Evolutionary conservation across 2,113 vertebrate genomes (phyloP).

Genomic region (Riparia riparia): DNA sequence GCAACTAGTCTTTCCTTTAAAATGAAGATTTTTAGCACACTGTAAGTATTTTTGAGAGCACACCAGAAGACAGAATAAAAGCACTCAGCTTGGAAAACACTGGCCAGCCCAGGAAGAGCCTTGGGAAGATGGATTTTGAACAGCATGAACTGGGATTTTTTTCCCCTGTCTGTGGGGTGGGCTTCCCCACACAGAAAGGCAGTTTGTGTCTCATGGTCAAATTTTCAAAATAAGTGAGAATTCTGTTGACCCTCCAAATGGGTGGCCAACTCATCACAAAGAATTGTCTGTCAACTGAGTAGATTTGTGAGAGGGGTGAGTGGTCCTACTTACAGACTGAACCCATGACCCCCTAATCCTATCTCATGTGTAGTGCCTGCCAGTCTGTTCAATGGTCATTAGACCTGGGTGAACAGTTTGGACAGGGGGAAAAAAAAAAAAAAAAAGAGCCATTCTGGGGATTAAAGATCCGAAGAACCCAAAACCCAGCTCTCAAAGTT

Average conservation of each 20-base stretch:
- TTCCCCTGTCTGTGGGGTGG: neutral
- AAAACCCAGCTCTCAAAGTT: neutral
- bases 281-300: constrained; percentile 65
- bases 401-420: constrained; percentile 63
- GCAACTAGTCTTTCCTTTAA: neutral
- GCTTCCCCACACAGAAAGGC: neutral
- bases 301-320: constrained; percentile 71
- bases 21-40: neutral
- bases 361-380: constrained; percentile 61
- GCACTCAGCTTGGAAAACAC: neutral
- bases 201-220: constrained; percentile 57
- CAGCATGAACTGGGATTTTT: neutral
- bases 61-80: neutral
- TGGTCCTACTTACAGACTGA: constrained; percentile 58
- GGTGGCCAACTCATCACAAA: constrained; percentile 69
- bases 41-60: neutral
- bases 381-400: constrained; percentile 68
- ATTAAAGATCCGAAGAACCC: constrained; percentile 57
- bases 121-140: neutral
- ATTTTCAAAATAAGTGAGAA: constrained; percentile 51
- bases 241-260: constrained; percentile 65
- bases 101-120: neutral
- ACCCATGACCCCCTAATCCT: constrained; percentile 77
- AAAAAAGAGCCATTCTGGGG: neutral
- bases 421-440: neutral